Percentiles rank a stretch among this genome's conserved stretches.
These are phyloP conservation scores for Chloroceryle inda DNA, from an alignment of 2,797 vertebrate genomes.

Conservation along the genomic window DNA sequence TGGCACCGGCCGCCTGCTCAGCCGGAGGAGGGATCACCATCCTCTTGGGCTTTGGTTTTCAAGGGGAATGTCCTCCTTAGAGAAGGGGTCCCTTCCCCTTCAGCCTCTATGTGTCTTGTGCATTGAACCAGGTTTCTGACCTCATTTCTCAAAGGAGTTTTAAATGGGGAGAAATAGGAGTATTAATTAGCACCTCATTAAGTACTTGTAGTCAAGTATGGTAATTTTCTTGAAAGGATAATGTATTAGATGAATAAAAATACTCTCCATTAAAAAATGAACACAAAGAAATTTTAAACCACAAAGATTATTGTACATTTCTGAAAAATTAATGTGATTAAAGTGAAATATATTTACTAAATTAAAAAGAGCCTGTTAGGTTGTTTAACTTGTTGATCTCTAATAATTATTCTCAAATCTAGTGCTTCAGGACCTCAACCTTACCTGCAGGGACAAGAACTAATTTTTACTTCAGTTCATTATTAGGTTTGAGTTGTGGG, in stretches of 20 bases:
- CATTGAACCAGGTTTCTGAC: conserved; percentile 53
- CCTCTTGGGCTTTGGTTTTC: not conserved
- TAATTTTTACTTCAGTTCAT: not conserved
- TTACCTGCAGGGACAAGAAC: not conserved
- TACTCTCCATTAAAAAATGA: conserved; percentile 64
- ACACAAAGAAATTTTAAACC: conserved; percentile 66
- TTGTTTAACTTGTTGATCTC: conserved; percentile 49
- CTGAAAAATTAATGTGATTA: conserved; percentile 64
- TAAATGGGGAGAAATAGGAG: conserved; percentile 20
- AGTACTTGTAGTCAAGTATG: conserved; percentile 64
- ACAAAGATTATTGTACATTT: conserved; percentile 61
- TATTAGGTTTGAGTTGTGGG: not conserved
- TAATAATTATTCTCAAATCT: conserved; percentile 27
- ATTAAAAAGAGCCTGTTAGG: conserved; percentile 30
- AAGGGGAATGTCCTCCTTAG: not conserved
- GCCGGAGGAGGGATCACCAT: not conserved
- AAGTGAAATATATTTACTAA: conserved; percentile 45
- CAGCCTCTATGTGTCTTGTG: not conserved
- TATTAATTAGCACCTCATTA: conserved; percentile 75
- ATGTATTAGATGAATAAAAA: conserved; percentile 73
- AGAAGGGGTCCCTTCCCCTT: not conserved
- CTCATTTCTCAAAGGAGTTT: conserved; percentile 73
- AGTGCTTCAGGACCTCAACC: not conserved
- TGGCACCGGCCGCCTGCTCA: not conserved
- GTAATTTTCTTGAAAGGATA: conserved; percentile 73